Evolutionary conservation across 2,113 vertebrate genomes (phyloP).

Genomic region (Zapornia atra): DNA sequence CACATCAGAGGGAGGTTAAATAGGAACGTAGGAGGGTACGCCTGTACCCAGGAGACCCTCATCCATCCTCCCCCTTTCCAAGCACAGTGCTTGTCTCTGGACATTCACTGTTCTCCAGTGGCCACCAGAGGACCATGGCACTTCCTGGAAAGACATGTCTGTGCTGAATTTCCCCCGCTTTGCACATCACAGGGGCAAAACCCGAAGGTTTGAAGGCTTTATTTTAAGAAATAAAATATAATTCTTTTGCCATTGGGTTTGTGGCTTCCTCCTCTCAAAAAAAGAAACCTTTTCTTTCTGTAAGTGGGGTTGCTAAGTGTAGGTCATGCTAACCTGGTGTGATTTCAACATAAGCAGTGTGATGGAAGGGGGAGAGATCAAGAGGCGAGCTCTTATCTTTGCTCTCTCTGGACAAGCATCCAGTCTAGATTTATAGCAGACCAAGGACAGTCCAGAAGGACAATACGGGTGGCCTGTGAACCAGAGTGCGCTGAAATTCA

Average conservation of each 20-base stretch:
- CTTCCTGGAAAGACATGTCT: neutral
- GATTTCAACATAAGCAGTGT: neutral
- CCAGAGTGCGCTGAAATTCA: neutral
- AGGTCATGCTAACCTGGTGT: neutral
- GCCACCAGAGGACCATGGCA: neutral
- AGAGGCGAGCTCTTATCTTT: neutral
- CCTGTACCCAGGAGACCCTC: neutral
- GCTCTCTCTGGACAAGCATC: neutral
- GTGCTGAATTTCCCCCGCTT: neutral
- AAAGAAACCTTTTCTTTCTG: neutral
- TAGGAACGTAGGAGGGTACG: rapidly evolving
- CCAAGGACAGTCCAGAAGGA: neutral
- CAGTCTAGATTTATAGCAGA: neutral
- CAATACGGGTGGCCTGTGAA: neutral
- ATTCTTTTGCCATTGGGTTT: neutral
- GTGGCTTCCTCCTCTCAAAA: neutral
- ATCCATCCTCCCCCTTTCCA: neutral
- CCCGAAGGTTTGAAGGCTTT: neutral
- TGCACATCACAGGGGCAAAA: neutral
- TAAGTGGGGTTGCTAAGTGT: neutral
- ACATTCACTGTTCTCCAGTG: neutral
- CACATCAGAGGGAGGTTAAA: neutral
- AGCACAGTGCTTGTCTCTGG: neutral
- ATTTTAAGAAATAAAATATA: neutral
- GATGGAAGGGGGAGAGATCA: neutral